Evolutionary conservation across 2,113 vertebrate species (phyloP).

Genomic region (Melanerpes aurifrons): DNA sequence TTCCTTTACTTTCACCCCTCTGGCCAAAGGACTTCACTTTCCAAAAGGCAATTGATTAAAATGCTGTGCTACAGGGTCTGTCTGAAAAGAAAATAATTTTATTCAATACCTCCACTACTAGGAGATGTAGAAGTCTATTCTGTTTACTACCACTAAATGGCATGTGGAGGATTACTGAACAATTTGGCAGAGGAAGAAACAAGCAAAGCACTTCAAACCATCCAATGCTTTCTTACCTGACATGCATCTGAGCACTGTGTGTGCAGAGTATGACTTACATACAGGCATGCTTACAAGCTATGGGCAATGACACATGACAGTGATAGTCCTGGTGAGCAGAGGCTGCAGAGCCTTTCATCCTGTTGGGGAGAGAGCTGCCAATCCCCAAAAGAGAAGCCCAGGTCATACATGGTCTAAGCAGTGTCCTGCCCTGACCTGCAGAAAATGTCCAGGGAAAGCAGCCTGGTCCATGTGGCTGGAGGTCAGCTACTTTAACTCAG

Average conservation of each 20-base stretch:
- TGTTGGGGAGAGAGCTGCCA: neutral
- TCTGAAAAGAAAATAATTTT: neutral
- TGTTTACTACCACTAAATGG: neutral
- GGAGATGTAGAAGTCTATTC: neutral
- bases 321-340: neutral
- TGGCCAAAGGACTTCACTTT: neutral
- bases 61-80: neutral
- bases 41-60: neutral
- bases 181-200: neutral
- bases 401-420: neutral
- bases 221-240: neutral
- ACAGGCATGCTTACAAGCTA: neutral
- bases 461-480: neutral
- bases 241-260: accelerated
- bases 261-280: neutral
- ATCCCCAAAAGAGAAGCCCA: neutral
- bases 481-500: neutral
- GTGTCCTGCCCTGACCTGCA: neutral
- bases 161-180: neutral
- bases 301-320: accelerated
- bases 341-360: neutral
- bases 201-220: neutral
- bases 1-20: neutral
- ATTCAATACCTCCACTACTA: neutral
- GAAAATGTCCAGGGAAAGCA: neutral